These are phyloP conservation scores for Cinara cedri DNA, from an alignment of 2,888 invertebrate species.

Conservation along the genomic window DNA sequence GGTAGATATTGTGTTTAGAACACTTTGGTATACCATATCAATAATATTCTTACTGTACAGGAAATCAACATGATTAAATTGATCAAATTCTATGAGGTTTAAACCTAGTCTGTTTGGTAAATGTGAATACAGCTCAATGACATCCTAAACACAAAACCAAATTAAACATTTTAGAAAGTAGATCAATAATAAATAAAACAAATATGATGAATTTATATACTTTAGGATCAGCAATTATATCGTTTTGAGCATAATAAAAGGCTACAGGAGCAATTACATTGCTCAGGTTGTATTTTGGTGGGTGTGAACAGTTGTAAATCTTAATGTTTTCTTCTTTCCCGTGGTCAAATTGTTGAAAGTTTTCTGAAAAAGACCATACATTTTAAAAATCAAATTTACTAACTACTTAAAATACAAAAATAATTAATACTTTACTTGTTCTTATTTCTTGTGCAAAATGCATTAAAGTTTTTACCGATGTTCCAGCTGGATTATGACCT, in stretches of 20 bases:
- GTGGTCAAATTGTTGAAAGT: slow-evolving; percentile 75
- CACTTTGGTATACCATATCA: slow-evolving; percentile 26
- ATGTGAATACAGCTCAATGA: slow-evolving; percentile 64
- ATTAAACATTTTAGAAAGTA: background rate
- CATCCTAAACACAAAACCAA: slow-evolving; percentile 64
- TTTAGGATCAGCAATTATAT: slow-evolving; percentile 74
- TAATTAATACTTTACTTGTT: slow-evolving; percentile 60
- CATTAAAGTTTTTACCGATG: slow-evolving; percentile 74
- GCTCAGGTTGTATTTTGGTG: slow-evolving; percentile 71
- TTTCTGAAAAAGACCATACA: slow-evolving; percentile 61
- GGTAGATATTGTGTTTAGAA: slow-evolving; percentile 25
- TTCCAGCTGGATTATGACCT: slow-evolving; percentile 75
- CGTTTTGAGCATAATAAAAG: slow-evolving; percentile 73
- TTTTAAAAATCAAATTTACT: background rate
- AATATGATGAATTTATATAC: slow-evolving; percentile 62
- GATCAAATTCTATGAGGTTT: slow-evolving; percentile 66
- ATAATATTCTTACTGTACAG: slow-evolving; percentile 63
- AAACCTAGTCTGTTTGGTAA: slow-evolving; percentile 67
- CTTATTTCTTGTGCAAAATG: slow-evolving; percentile 73
- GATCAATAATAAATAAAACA: too few species aligned
- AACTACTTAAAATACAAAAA: slow-evolving; percentile 52
- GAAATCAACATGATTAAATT: slow-evolving; percentile 78
- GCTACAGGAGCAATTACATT: slow-evolving; percentile 72
- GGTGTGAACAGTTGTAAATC: slow-evolving; percentile 68
- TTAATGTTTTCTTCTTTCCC: slow-evolving; percentile 68